phyloP scores from a whole-genome alignment of 2,113 vertebrate genomes.

The Octodon degus region DNA sequence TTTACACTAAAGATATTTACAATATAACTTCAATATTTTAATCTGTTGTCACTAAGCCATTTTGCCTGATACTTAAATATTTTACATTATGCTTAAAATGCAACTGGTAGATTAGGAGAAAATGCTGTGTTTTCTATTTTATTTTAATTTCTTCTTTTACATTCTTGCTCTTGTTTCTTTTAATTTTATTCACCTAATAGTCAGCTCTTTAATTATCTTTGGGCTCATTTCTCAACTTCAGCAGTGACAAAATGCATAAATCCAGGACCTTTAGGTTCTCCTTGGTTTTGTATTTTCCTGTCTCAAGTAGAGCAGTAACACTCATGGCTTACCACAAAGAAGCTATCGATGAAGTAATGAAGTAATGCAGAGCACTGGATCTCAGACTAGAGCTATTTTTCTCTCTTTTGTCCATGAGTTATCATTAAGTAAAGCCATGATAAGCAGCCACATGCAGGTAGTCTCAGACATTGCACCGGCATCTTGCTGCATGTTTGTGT shows the following conservation, averaged over 20 bases:
- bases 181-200: not conserved
- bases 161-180: not conserved
- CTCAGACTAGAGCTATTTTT: not conserved
- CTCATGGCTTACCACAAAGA: conserved; percentile 1
- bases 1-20: not conserved
- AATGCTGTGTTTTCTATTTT: not conserved
- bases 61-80: not conserved
- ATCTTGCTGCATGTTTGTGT: conserved; percentile 43
- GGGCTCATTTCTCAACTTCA: not conserved
- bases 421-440: conserved; percentile 23
- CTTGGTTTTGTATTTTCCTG: not conserved
- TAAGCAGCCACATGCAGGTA: conserved; percentile 14
- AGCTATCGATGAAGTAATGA: conserved; percentile 37
- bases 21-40: not conserved
- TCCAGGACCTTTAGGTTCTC: not conserved
- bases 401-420: conserved; percentile 46
- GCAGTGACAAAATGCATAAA: not conserved
- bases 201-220: not conserved
- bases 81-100: conserved; percentile 24
- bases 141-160: not conserved
- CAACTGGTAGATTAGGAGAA: not conserved
- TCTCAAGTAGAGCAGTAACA: conserved; percentile 39
- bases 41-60: not conserved
- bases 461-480: not conserved
- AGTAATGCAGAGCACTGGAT: conserved; percentile 37